These are phyloP conservation scores for Zonitis immaculata DNA, from an alignment of 2,888 invertebrate species.

Conservation along the genomic window DNA sequence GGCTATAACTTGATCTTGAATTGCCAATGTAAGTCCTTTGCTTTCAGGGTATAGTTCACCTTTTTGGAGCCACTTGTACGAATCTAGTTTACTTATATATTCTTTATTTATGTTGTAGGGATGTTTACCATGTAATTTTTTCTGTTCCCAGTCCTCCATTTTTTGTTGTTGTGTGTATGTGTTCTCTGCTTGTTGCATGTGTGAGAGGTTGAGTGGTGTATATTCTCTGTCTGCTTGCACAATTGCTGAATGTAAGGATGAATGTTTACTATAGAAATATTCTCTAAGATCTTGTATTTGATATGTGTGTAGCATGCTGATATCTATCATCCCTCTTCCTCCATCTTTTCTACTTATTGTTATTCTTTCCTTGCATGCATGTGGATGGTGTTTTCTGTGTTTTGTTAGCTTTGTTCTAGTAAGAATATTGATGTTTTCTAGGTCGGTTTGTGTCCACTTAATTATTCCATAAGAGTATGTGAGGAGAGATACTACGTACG, in stretches of 20 bases:
- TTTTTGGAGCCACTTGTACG: background rate
- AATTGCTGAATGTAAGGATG: no score
- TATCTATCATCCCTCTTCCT: background rate
- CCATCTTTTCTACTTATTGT: background rate
- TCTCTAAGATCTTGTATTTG: background rate
- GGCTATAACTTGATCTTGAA: background rate
- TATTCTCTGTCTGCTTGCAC: no score
- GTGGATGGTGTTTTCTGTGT: background rate
- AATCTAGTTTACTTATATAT: background rate
- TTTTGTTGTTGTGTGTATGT: background rate
- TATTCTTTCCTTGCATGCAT: background rate
- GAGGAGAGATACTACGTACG: background rate
- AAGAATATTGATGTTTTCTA: background rate
- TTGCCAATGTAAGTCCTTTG: background rate
- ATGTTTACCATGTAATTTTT: background rate
- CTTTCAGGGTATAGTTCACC: background rate
- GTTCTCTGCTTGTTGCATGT: no score
- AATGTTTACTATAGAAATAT: background rate
- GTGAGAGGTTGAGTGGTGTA: no score
- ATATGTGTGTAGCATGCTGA: background rate
- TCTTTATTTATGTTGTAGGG: background rate
- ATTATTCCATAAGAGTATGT: conserved; percentile 5
- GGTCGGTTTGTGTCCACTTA: conserved; percentile 1
- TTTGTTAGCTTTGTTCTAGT: background rate
- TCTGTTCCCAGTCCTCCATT: background rate